Percentiles rank a stretch among this genome's conserved stretches.
phyloP scores from a whole-genome alignment of 2,888 invertebrate species.

The Automeris io region DNA sequence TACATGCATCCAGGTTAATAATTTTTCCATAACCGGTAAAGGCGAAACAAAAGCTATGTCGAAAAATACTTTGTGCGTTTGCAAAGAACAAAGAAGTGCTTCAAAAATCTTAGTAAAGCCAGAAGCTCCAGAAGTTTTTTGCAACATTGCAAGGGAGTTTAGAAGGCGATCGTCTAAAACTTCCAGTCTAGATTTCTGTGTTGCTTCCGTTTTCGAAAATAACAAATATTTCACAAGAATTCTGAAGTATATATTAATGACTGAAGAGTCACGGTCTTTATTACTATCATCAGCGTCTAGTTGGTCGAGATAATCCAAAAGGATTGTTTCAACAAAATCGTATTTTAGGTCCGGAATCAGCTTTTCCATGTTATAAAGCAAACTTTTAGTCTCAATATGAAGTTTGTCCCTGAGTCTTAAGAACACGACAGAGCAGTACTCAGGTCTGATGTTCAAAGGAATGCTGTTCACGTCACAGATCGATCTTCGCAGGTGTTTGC shows the following conservation, averaged over 20 bases:
- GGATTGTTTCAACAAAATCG: neutral
- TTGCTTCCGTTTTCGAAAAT: neutral
- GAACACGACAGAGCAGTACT: neutral
- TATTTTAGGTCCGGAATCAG: neutral
- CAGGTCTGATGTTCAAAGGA: neutral
- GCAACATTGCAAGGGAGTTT: neutral
- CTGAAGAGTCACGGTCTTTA: neutral
- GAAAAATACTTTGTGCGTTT: slow-evolving; percentile 1
- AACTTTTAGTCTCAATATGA: neutral
- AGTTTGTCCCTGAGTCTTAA: neutral
- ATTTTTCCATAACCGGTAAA: neutral
- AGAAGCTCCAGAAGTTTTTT: neutral
- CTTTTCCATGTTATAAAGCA: neutral
- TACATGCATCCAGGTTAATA: slow-evolving; percentile 6
- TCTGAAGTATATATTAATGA: neutral
- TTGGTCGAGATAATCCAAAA: neutral
- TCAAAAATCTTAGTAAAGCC: too few relatives aligned
- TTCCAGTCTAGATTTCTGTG: slow-evolving; percentile 2
- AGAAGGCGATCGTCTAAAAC: neutral
- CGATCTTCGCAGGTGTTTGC: neutral
- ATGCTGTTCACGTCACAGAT: neutral
- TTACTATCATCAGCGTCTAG: neutral
- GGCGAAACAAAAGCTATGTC: neutral
- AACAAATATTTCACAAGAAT: slow-evolving; percentile 4
- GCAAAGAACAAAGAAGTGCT: neutral